Conservation (phyloP, 1,140 invertebrate species). For the Pachypsylla venusta region DNA sequence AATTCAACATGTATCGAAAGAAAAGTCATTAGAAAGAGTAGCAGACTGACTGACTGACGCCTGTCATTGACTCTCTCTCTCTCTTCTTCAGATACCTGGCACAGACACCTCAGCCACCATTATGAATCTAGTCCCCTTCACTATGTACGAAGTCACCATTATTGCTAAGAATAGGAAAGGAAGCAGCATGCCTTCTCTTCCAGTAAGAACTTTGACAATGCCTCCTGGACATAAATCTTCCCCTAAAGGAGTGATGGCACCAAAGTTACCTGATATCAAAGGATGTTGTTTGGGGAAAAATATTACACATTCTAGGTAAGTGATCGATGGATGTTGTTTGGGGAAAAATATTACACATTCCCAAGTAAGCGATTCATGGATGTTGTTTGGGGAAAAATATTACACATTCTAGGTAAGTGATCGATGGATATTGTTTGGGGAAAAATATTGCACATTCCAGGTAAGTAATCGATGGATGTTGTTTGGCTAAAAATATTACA, state of each 20-base stretch:
- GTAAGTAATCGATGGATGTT: too few species aligned
- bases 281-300: conserved; percentile 53
- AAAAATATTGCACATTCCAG: too few species aligned
- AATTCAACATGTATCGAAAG: too few species aligned
- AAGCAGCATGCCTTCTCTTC: conserved; percentile 51
- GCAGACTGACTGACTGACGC: too few species aligned
- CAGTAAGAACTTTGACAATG: conserved; percentile 48
- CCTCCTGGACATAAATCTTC: conserved; percentile 39
- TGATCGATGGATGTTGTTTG: conserved; percentile 7
- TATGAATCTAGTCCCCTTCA: conserved; percentile 46
- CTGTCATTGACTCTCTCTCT: conserved; percentile 5
- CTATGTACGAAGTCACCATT: conserved; percentile 65
- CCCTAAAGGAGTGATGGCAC: conserved; percentile 31
- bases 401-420: conserved; percentile 40
- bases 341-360: too few species aligned
- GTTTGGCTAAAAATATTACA: conserved; percentile 49
- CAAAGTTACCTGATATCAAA: conserved; percentile 50
- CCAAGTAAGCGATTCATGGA: too few species aligned
- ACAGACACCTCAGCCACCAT: conserved; percentile 39
- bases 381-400: conserved; percentile 58
- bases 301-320: conserved; percentile 45
- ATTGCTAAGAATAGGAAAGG: conserved; percentile 55
- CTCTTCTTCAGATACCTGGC: conserved; percentile 33
- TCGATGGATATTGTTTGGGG: too few species aligned
- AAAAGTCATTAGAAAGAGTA: too few species aligned